phyloP scores from a whole-genome alignment of 2,888 invertebrate species.

The Tinea semifulvella region DNA sequence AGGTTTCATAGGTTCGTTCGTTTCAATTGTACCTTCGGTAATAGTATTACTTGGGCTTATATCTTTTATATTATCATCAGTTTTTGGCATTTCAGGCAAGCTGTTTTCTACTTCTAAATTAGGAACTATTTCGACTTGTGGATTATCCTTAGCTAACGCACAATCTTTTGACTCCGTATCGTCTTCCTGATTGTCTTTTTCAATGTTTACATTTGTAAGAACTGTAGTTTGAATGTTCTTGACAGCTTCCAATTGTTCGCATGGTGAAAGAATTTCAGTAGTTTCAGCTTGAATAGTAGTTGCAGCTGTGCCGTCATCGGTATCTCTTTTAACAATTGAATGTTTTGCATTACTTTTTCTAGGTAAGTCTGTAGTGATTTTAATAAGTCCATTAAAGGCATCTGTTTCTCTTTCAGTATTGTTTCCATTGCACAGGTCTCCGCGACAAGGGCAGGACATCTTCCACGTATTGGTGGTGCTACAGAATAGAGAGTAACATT shows the following conservation, averaged over 20 bases:
- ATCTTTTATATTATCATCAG: not conserved
- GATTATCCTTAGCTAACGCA: not conserved
- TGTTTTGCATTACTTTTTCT: not conserved
- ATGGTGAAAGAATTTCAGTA: not conserved
- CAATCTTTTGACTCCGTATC: not conserved
- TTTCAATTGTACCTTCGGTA: not conserved
- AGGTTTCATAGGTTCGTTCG: not conserved
- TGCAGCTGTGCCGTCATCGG: not conserved
- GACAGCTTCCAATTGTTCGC: not conserved
- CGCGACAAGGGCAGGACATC: slow-evolving; percentile 52
- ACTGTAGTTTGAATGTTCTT: not conserved
- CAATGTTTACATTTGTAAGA: not conserved
- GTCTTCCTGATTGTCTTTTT: not conserved
- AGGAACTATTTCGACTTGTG: not conserved
- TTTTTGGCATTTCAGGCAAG: not conserved
- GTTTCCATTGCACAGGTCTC: slow-evolving; percentile 52
- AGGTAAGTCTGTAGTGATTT: slow-evolving; percentile 18
- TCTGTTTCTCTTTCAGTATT: slow-evolving; percentile 40
- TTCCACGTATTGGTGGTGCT: slow-evolving; percentile 50
- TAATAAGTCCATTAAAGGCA: slow-evolving; percentile 37
- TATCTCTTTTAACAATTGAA: slow-evolving; percentile 1
- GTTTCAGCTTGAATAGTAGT: not conserved
- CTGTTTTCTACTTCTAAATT: not conserved
- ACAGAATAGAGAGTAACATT: slow-evolving; percentile 51
- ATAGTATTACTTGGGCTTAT: not conserved